Base-by-base conservation (phyloP, 2,113 vertebrate genomes). In the Rousettus leschenaultii region DNA sequence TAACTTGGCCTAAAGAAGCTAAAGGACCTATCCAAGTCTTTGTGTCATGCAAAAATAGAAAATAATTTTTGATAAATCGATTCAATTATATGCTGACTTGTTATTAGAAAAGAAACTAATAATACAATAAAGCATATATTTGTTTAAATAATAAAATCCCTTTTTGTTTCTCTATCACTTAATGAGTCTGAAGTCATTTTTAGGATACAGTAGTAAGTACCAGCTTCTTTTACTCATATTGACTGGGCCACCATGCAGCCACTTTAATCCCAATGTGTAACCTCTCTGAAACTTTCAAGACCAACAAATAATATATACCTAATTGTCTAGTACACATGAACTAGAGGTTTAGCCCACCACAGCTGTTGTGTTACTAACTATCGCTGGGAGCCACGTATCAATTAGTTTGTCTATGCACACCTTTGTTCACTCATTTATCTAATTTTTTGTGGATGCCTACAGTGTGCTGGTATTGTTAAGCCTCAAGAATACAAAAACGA, bases 401-500 rank as follows among this genome's bases (percentile, higher is more conserved):
- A 61, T 63, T 73, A 30, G 13, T 91, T 66, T 84, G 4, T 53
- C 63, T 68, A 6, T 40, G 19, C 43, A 45, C 1, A 1, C 14
- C 11, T 91, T 84, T 78, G 38, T 71, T 79, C 1, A 12, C 51
- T 80, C 38, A 74, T 73, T 85, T 71, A 19, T 68, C 7, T 80
- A 71, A 40, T 43, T 89, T 91, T 83, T 9, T n/a, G 33, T 80
- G 53, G 6, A 10, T 59, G 9, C 63, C 40, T 71, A 40, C 0
- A 63, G 53, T 73, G 24, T 77, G 4, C 51, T 65, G 26, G 40
- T 24, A 30, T 66, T 51, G 14, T 57, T 79, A 85, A 92, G 13
- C 85, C 38, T 85, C 45, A 84, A 73, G 48, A 92, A 66, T 65
- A 57, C 43, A 85, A 89, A 95, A 95, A 61, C 55, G 30, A 66